Percentiles rank a stretch among this genome's conserved stretches.
Conservation (phyloP, 2,113 vertebrate genomes). For the Tauraco erythrolophus region DNA sequence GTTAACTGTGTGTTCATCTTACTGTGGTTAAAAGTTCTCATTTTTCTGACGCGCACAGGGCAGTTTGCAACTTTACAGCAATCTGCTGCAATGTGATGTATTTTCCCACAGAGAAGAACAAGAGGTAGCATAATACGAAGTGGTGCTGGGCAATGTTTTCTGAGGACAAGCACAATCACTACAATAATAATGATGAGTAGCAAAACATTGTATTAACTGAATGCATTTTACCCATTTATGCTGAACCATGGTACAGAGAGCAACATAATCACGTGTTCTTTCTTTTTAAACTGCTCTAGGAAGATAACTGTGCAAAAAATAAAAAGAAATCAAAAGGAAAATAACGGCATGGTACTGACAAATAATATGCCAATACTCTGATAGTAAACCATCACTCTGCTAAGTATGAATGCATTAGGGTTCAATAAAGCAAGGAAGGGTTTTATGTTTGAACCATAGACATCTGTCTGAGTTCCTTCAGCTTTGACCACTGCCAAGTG, state of each 20-base stretch:
- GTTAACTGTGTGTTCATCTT: background rate
- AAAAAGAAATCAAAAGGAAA: background rate
- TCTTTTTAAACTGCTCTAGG: background rate
- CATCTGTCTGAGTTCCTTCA: background rate
- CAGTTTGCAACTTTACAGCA: background rate
- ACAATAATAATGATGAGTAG: background rate
- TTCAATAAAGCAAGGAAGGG: background rate
- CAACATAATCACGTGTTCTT: background rate
- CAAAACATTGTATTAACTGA: background rate
- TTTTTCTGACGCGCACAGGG: background rate
- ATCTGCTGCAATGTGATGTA: background rate
- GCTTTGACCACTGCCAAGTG: background rate
- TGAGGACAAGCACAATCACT: background rate
- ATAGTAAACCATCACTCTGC: background rate
- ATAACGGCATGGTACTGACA: background rate
- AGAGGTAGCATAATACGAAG: background rate
- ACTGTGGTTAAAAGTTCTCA: background rate
- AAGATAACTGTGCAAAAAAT: background rate
- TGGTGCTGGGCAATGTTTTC: background rate
- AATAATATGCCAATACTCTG: background rate
- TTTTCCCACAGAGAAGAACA: slow-evolving; percentile 9
- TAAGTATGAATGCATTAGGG: background rate
- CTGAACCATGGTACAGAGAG: background rate
- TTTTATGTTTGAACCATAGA: background rate
- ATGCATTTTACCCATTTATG: background rate